phyloP scores from a whole-genome alignment of 2,113 vertebrate genomes.

The Nettapus auritus region DNA sequence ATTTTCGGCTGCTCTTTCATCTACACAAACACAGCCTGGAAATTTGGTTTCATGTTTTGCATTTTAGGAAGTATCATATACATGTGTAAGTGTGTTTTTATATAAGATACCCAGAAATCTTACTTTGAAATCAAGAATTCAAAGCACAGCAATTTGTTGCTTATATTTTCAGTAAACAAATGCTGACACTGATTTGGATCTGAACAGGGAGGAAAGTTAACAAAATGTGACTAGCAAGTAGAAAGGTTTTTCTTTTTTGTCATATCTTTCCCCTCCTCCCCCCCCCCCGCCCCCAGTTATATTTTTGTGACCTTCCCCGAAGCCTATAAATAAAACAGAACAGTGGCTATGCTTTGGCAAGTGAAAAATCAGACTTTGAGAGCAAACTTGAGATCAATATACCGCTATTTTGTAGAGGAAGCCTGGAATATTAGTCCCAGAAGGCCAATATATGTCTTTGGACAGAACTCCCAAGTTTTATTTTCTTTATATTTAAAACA shows the following conservation, averaged over 20 bases:
- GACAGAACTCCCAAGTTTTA: neutral
- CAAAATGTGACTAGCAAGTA: neutral
- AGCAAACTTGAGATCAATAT: conserved; percentile 10
- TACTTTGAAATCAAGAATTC: neutral
- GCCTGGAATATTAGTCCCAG: conserved; percentile 34
- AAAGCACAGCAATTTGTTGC: neutral
- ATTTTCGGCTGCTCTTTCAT: neutral
- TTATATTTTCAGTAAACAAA: neutral
- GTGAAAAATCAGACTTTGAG: conserved; percentile 41
- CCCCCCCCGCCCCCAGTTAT: neutral
- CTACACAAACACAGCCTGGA: neutral
- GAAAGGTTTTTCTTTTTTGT: neutral
- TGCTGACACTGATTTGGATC: neutral
- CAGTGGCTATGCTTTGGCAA: neutral
- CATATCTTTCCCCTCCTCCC: too few species aligned
- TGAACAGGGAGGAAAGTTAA: neutral
- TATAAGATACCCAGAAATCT: neutral
- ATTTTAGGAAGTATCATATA: neutral
- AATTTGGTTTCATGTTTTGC: neutral
- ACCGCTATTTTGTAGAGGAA: neutral
- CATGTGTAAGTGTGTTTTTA: neutral
- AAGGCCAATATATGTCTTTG: conserved; percentile 28
- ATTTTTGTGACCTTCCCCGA: neutral
- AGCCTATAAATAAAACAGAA: conserved; percentile 51
- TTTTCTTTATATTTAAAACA: conserved; percentile 22